Evolutionary conservation across 1,140 invertebrate species (phyloP), one percentile per base, ranked within the genome.

Genomic region (Protaetia brevitarsis): DNA sequence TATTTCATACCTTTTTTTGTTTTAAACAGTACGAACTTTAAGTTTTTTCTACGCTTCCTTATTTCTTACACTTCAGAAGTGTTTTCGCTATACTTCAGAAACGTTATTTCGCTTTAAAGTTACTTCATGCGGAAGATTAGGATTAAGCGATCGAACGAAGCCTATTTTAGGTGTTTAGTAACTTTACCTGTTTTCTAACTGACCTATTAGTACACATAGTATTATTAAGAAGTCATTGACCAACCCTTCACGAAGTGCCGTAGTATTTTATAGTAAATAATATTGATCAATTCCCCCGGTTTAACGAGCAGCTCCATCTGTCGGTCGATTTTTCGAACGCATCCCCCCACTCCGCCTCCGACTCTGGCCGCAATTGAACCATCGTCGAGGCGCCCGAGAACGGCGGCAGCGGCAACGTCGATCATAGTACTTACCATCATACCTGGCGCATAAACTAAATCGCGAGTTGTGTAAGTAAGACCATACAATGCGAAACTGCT

Each of bases 261-360:
- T 34, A 34, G 31, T 34, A 34, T 37, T 37, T 37, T 37, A 16
- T 51, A 51, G 41, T 51, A 34, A 34, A 34, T 34, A 51, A 30
- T 64, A 64, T 64, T 64, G 63, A 64, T 64, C 57, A 31, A 56
- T 64, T 51, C n/a, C n/a, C n/a, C n/a, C 13, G 41, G 36, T 64
- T n/a, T n/a, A n/a, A n/a, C n/a, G n/a, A 29, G 26, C 13, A 23
- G 41, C 63, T 34, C 63, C 63, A 41, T 19, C 63, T 64, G 21
- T 3, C 8, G 19, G 21, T 10, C 13, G 5, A 51, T 19, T 19
- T 23, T 51, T 51, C 16, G 26, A 51, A 51, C 41, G 16, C 41
- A 23, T 51, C 41, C 41, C 41, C 41, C 41, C 21, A 16, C 41
- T 23, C 26, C 21, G n/a, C n/a, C n/a, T n/a, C n/a, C n/a, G n/a